phyloP scores from a whole-genome alignment of 2,888 invertebrate species.

The Spisula solida region DNA sequence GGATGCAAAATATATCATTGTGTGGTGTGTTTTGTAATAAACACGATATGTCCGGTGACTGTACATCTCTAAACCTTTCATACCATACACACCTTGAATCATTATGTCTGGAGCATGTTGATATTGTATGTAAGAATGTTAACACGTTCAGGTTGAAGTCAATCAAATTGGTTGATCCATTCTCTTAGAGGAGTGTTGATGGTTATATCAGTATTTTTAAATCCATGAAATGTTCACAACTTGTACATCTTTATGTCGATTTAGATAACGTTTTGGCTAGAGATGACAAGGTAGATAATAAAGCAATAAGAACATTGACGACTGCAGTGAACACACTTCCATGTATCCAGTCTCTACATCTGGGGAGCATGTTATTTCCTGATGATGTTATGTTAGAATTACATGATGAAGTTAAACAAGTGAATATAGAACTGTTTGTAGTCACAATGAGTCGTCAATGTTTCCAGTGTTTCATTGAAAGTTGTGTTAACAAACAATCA shows the following conservation, averaged over 20 bases:
- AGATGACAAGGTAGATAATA: neutral
- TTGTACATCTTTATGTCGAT: neutral
- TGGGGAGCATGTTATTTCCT: neutral
- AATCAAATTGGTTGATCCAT: neutral
- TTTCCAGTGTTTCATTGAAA: neutral
- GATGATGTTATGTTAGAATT: neutral
- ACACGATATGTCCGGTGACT: neutral
- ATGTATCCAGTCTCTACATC: neutral
- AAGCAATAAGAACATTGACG: neutral
- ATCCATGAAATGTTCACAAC: neutral
- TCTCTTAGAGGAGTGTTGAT: neutral
- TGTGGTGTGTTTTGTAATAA: neutral
- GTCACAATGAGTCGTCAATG: neutral
- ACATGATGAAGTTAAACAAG: neutral
- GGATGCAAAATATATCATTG: neutral
- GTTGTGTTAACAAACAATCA: neutral
- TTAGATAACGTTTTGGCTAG: too few species aligned
- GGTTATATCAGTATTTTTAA: neutral
- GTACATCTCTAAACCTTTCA: neutral
- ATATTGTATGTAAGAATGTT: neutral
- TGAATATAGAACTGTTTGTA: neutral
- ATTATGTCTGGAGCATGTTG: neutral
- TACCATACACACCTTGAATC: neutral
- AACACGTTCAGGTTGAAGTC: neutral
- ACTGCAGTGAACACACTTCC: constrained; percentile 6